Base-by-base conservation (phyloP, 2,113 vertebrate genomes). In the Pelmatolapia mariae region DNA sequence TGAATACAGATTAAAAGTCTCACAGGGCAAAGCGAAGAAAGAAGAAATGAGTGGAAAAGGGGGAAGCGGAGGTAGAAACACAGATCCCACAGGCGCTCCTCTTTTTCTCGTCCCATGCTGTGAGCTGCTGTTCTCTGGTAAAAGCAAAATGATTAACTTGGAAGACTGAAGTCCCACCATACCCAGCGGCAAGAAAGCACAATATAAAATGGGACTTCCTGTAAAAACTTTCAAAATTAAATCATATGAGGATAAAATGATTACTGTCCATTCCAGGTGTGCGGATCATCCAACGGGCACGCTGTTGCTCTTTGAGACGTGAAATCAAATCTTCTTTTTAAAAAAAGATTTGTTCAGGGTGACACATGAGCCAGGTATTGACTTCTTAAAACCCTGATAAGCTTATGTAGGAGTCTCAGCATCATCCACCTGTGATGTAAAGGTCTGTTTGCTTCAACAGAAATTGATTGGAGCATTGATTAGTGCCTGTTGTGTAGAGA, bases 201-300 rank as follows among this genome's bases (percentile, higher is more conserved):
- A 80, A 59, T 82, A 57, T 33, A 13, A 78, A 15, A 36, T 3
- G 4, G 18, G 2, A 82, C 82, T 87, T 94, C 90, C 91, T 24
- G 3, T 26, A 4, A 22, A 57, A 68, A 13, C 52, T 87, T 91
- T 89, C 92, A 93, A 81, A 93, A 90, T 83, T 18, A 56, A 85
- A 16, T 56, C 4, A 24, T 19, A 47, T 61, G 53, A 18, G 9
- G 26, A 15, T 26, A 16, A 71, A n/a, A 22, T 4, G 0, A 7
- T 87, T 29, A 10, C 47, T 18, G 11, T 59, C 29, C 38, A 6
- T 11, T 16, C 29, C 10, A 4, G 52, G 5, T 24, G 10, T 47
- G 10, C 40, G 33, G n/a, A 36, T 45, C 6, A 16, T 24, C 53
- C n/a, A 52, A 66, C 13, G 7, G 29, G 47, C 38, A 24, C 4